Base-by-base conservation (phyloP, 2,113 vertebrate species). In the Myrmecophaga tridactyla region DNA sequence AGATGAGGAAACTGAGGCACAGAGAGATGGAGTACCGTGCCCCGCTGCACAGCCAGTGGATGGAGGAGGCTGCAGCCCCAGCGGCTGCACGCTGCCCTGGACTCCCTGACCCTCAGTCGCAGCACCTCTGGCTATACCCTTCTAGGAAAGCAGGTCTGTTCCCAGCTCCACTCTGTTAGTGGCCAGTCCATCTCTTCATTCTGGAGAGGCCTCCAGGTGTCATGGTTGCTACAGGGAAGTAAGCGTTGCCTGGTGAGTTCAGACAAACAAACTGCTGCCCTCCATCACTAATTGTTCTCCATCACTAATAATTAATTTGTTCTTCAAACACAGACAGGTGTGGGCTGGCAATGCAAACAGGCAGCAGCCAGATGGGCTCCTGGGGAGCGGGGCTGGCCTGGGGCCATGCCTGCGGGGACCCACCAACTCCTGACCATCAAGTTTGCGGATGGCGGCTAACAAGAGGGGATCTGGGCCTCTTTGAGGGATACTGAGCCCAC, bases 181-280 rank as follows among this genome's bases (percentile, higher is more conserved):
- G 15, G 69, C 53, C 53, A 95, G 76, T 94, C 97, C 92, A 94
- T 87, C 87, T 94, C 91, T n/a, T 94, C 86, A 95, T 21, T 21
- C 56, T 21, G 21, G 56, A 18, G 9, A 51, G 51, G 8, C 63
- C 89, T 95, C 84, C 51, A 41, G 80, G 92, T 95, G 92, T 87
- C 96, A 94, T 85, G 63, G 36, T 3, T 41, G 10, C 86, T 86
- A 93, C 90, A 92, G 91, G 34, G 80, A 94, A 97, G 90, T 92
- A 96, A 78, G 92, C 89, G 96, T 96, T 94, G 83, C 94, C 91
- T 86, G 95, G 85, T 86, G 94, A 84, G 78, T 94, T 80, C 89
- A 91, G 89, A 89, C 73, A 96, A 9, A 97, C 39, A 91, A 95
- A 92, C 0, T 0, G 58, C 63, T 92, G 62, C 91, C 94, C 76